Base-by-base conservation (phyloP, 2,888 invertebrate genomes). In the Heliconius erato region DNA sequence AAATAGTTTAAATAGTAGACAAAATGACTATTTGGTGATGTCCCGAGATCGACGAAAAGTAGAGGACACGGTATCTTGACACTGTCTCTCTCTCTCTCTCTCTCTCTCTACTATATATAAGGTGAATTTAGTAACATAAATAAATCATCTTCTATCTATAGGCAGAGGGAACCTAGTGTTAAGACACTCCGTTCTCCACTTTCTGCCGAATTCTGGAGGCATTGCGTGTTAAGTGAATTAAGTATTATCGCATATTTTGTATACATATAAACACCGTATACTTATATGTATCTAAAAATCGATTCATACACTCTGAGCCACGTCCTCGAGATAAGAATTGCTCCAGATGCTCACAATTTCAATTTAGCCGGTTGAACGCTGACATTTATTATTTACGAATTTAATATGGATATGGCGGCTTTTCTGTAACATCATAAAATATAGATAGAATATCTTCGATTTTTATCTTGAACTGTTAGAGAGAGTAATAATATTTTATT, bases 341-440 rank as follows among this genome's bases (percentile, higher is more conserved):
- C 28, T 72, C 26, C 9, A 72, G 72, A 72, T 28, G 72, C 72
- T 72, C 28, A 72, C 72, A 49, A 72, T 72, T 72, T 72, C 72
- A 28, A 44, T 72, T 28, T 49, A 72, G 44, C 26, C n/a, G 72
- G 72, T 7, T 49, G 44, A 49, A 72, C 0, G 72, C 44, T 72
- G 71, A 72, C 26, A 72, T 72, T 49, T 72, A 28, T 44, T 72
- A 72, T 72, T 72, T 72, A 72, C 9, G 44, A 72, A 49, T 72
- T 72, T 72, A 44, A 49, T 72, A 49, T 7, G 3, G 44, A 49
- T 11, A 69, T 44, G 44, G n/a, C 16, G 72, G 44, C 26, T 7
- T 49, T 26, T 49, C 26, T 72, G 26, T 72, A 16, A 72, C 16
- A 26, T 26, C 16, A 44, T 49, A 40, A 71, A 44, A 23, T 71